These are phyloP conservation scores for Pseudanteris insignis DNA, from an alignment of 2,888 invertebrate genomes.

Conservation along the genomic window DNA sequence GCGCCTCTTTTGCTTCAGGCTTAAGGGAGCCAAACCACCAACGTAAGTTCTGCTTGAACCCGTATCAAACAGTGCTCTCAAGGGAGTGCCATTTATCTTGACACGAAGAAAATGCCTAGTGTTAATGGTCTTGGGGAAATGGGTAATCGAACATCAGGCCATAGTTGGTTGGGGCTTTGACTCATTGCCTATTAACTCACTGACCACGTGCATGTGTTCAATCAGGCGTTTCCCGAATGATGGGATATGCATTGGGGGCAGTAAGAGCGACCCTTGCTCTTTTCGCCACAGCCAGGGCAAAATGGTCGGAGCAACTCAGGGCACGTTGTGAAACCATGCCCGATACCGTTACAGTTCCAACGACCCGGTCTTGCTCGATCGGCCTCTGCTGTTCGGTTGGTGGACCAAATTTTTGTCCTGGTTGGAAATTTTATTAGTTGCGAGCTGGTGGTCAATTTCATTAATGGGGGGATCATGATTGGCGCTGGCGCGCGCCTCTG, in stretches of 20 bases:
- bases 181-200: not conserved
- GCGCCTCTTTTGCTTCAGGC: no score
- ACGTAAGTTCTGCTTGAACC: no score
- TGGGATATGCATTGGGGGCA: not conserved
- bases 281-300: not conserved
- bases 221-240: not conserved
- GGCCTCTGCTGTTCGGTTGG: not conserved
- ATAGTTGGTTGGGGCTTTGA: not conserved
- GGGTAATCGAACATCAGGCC: not conserved
- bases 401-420: no score
- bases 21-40: no score
- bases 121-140: not conserved
- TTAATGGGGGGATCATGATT: no score
- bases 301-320: not conserved
- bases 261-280: not conserved
- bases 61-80: no score
- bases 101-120: no score
- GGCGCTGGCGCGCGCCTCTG: no score
- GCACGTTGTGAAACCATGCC: not conserved
- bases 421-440: no score
- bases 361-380: not conserved
- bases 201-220: conserved; percentile 6
- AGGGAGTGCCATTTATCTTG: no score
- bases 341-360: not conserved
- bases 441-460: no score